A percentile compares a stretch with the other conserved stretches of the same genome.
Conservation (phyloP, 2,888 invertebrate species). For the Thysanoteuthis rhombus region DNA sequence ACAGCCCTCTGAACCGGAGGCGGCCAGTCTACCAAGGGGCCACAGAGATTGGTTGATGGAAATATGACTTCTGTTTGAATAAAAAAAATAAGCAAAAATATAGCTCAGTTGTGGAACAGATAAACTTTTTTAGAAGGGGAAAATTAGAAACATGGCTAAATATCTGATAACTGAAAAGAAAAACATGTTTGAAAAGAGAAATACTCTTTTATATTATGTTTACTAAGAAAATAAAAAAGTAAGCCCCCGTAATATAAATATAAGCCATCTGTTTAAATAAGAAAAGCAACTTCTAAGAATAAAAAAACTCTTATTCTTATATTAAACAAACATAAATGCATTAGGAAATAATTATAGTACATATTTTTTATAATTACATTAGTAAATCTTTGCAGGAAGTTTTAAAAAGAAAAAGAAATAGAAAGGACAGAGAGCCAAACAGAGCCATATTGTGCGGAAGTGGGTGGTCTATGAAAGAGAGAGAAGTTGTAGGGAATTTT, state of each 20-base stretch:
- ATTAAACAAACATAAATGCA: not conserved
- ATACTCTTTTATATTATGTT: not conserved
- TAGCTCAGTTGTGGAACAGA: not conserved
- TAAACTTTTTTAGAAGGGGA: not conserved
- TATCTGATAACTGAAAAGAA: not conserved
- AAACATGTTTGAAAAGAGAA: not conserved
- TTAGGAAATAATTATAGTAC: not conserved
- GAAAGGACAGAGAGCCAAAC: not conserved
- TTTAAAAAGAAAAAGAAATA: not conserved
- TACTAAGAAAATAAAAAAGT: not conserved
- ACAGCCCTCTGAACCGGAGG: too few relatives aligned
- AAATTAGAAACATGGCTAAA: not conserved
- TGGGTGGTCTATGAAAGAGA: not conserved
- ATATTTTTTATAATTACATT: constrained; percentile 12
- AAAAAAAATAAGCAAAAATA: too few relatives aligned
- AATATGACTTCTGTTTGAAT: too few relatives aligned
- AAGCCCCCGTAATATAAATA: not conserved
- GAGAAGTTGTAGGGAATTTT: not conserved
- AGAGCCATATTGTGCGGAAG: not conserved
- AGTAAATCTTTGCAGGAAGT: not conserved
- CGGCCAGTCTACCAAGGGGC: too few relatives aligned
- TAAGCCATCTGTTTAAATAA: not conserved
- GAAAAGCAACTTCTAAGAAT: not conserved
- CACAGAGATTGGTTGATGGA: too few relatives aligned
- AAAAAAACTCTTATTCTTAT: not conserved